Evolutionary conservation across 2,113 vertebrate species (phyloP).

Genomic region (Toxostoma redivivum): DNA sequence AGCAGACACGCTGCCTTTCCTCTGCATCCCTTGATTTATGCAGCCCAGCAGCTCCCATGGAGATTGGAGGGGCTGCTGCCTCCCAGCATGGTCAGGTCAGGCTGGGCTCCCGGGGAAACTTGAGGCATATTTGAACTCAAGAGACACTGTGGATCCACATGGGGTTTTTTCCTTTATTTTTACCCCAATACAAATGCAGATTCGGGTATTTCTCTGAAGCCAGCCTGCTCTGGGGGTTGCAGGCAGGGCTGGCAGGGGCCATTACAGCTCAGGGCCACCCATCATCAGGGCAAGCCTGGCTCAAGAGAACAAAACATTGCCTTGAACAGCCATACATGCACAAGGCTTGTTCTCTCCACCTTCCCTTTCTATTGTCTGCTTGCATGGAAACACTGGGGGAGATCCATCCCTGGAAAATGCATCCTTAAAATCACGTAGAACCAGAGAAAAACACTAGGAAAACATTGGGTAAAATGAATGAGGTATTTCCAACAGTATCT

Average conservation of each 20-base stretch:
- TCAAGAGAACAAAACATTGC: neutral
- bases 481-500: neutral
- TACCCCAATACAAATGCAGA: neutral
- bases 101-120: neutral
- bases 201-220: neutral
- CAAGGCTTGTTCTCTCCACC: neutral
- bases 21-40: neutral
- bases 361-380: neutral
- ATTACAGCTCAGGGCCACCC: neutral
- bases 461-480: neutral
- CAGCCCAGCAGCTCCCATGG: fast-evolving
- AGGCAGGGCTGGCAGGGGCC: neutral
- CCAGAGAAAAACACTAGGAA: neutral
- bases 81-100: neutral
- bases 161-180: neutral
- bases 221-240: fast-evolving
- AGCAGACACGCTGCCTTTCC: neutral
- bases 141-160: neutral
- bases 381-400: neutral
- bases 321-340: neutral
- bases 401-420: neutral
- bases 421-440: neutral
- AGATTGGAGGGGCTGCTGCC: neutral
- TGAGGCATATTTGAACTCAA: neutral
- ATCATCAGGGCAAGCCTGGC: neutral